Base-by-base conservation (phyloP, 1,140 invertebrate species). In the Triops cancriformis region DNA sequence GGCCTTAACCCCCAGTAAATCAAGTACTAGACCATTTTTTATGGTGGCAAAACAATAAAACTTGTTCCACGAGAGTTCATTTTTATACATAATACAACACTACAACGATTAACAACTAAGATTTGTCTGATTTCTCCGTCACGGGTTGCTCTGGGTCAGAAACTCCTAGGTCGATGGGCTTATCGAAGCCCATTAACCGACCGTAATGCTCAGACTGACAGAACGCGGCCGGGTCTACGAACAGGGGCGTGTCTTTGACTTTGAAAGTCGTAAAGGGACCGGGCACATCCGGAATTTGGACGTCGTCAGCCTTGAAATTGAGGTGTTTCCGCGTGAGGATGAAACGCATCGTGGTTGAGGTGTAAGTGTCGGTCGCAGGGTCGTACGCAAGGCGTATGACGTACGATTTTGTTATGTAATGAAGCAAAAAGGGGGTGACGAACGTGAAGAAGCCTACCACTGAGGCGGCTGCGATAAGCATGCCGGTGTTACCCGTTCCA, bases 141-240 rank as follows among this genome's bases (percentile, higher is more conserved):
- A 18, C 72, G 1, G 28, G 23, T 27, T 10, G 26, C 64, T 75
- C 28, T 37, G 23, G 37, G 6, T 26, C 73, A 12, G 42, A 26
- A 18, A 79, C 1, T 77, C 73, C 31, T 18, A 94, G 92, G 84
- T 96, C 91, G 45, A 96, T 86, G 9, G 94, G 94, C 84, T 95
- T 93, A 82, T 98, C 94, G 83, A 91, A 96, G 1, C 93, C 94
- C 91, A 97, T 94, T 72, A 98, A 89, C 81, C 89, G 90, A 43
- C 88, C 89, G 86, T 93, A 97, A 83, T 95, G 91, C 77, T 88
- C 82, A 0, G 89, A 86, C 80, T 93, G 87, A 9, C 86, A 83
- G 81, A 97, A 96, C 18, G 87, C 82, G 1, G 85, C 83, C 0
- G 89, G 86, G 83, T 94, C 92, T 14, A 97, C 85, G 82, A 97